Conservation (phyloP, 2,888 invertebrate species). For the Dinocampus coccinellae region DNA sequence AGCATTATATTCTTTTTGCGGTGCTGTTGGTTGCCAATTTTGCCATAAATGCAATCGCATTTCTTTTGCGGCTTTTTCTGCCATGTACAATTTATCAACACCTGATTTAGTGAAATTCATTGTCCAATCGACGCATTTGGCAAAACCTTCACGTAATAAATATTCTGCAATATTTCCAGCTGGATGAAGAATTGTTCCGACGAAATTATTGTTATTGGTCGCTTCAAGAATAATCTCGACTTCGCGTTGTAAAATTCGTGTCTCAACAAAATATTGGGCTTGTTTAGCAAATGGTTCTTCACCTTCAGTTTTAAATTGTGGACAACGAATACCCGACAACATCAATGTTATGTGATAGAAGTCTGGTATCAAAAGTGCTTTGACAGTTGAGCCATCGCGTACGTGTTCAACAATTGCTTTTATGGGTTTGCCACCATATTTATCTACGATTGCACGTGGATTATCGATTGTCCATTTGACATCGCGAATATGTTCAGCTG, state of each 20-base stretch:
- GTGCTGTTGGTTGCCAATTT: conserved; percentile 84
- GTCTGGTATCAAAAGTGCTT: conserved; percentile 91
- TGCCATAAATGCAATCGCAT: conserved; percentile 91
- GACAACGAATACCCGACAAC: conserved; percentile 93
- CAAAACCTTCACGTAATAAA: conserved; percentile 90
- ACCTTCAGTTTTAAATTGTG: conserved; percentile 77
- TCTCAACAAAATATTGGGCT: conserved; percentile 94
- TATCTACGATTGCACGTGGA: conserved; percentile 85
- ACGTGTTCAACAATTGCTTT: conserved; percentile 97
- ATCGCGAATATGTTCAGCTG: conserved; percentile 82
- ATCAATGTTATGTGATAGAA: conserved; percentile 93
- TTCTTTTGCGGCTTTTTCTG: conserved; percentile 91
- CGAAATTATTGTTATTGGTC: conserved; percentile 91
- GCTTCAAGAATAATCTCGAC: conserved; percentile 92
- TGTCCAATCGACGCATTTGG: conserved; percentile 94
- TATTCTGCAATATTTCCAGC: conserved; percentile 92
- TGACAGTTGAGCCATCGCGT: conserved; percentile 95
- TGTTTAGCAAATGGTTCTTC: conserved; percentile 86
- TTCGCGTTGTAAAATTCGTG: conserved; percentile 90
- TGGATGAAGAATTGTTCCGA: conserved; percentile 94
- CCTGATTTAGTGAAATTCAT: conserved; percentile 85
- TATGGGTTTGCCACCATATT: conserved; percentile 86
- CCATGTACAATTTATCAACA: conserved; percentile 84
- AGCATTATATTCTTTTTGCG: conserved; percentile 83
- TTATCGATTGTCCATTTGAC: conserved; percentile 93